These are phyloP conservation scores for Chaetogeoica ovagalla DNA, from an alignment of 2,888 invertebrate species.

Conservation along the genomic window DNA sequence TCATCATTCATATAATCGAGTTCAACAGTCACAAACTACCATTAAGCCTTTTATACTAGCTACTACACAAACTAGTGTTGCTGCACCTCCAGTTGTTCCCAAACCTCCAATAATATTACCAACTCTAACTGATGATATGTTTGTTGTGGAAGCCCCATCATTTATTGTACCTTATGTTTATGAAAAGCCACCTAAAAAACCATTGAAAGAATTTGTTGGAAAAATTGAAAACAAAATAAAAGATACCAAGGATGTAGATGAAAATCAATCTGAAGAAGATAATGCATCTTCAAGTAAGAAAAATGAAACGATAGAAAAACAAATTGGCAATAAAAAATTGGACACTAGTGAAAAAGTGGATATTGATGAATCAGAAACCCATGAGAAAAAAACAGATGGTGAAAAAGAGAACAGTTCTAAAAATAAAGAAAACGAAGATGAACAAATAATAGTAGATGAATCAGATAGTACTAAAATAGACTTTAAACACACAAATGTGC, in stretches of 20 bases:
- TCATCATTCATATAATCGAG: conserved; percentile 36
- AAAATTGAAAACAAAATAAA: conserved; percentile 62
- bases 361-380: conserved; percentile 60
- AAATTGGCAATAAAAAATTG: conserved; percentile 61
- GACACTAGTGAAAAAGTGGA: conserved; percentile 64
- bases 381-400: conserved; percentile 56
- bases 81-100: conserved; percentile 57
- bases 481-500: conserved; percentile 54
- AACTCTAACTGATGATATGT: conserved; percentile 87
- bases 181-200: conserved; percentile 82
- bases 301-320: conserved; percentile 61
- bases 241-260: conserved; percentile 57
- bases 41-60: conserved; percentile 42
- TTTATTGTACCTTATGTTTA: conserved; percentile 93
- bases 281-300: conserved; percentile 65
- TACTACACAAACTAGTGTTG: conserved; percentile 56
- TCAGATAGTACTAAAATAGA: conserved; percentile 57
- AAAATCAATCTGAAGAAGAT: conserved; percentile 60
- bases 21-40: conserved; percentile 32
- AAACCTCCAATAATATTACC: conserved; percentile 70
- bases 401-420: conserved; percentile 58
- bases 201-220: conserved; percentile 73
- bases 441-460: conserved; percentile 51
- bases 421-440: conserved; percentile 53
- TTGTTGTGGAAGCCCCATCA: conserved; percentile 88